Base-by-base conservation (phyloP, 1,140 invertebrate species). In the Brachionus calyciflorus region DNA sequence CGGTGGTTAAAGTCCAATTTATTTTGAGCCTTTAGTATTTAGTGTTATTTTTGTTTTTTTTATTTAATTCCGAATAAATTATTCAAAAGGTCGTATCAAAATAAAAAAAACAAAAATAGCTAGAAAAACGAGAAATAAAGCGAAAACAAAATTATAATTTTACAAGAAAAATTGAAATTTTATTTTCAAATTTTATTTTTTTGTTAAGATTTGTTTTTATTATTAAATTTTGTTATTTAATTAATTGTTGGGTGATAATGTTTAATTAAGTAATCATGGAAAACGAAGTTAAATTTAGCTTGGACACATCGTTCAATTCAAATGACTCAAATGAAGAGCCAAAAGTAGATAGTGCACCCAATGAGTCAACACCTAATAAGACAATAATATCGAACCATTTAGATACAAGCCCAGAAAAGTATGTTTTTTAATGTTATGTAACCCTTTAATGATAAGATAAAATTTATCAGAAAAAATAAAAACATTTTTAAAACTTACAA, bases 31-130 rank as follows among this genome's bases (percentile, higher is more conserved):
- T 28, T 55, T 55, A 55, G 28, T 55, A 55, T 28, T 55, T 30
- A 33, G 12, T 55, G 28, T 55, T 55, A 28, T 55, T 55, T 55
- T 55, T 24, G 53, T 55, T 55, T 55, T 55, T 48, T 55, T 55
- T 55, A 55, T n/a, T 55, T 55, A 55, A 55, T 55, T 28, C 19
- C 12, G 12, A 55, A 55, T 55, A 55, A 55, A 55, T 55, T 55
- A 55, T 55, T 55, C 53, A 55, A 55, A 55, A 28, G 53, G 26
- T 55, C 53, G 53, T 55, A 55, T 55, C 24, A 55, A 55, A 55
- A 28, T n/a, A 4, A 1, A 55, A 55, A 28, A 12, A 55, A 33
- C 24, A 55, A 55, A 55, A 28, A 55, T 28, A 55, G 33, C 28
- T 28, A 28, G n/a, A 55, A 49, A 49, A 19, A 55, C 14, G 19